Conservation (phyloP, 2,888 invertebrate genomes). For the Sarcophaga carnaria region DNA sequence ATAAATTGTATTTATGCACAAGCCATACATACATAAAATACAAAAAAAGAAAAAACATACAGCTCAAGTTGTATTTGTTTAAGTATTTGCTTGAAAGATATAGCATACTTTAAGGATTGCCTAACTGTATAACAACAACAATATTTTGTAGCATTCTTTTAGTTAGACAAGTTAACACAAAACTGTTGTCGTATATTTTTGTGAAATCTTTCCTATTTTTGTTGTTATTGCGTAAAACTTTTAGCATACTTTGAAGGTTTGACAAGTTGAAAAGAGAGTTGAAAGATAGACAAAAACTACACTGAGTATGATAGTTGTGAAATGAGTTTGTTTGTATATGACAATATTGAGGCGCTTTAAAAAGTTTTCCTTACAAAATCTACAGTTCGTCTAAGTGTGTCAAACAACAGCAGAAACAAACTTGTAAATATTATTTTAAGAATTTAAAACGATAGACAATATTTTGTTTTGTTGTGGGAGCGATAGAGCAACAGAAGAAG, state of each 20-base stretch:
- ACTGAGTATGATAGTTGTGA: neutral
- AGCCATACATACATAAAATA: neutral
- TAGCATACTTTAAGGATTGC: slow-evolving; percentile 8
- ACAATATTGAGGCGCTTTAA: neutral
- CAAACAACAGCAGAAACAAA: slow-evolving; percentile 14
- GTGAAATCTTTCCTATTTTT: neutral
- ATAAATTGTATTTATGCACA: neutral
- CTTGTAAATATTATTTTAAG: slow-evolving; percentile 36
- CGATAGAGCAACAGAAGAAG: neutral
- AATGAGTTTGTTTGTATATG: slow-evolving; percentile 4
- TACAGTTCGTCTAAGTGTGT: neutral
- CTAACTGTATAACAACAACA: neutral
- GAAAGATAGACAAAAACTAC: neutral
- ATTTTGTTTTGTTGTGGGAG: neutral
- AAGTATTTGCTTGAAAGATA: slow-evolving; percentile 4
- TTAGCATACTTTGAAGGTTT: slow-evolving; percentile 25
- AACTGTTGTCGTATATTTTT: neutral
- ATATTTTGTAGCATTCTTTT: slow-evolving; percentile 32
- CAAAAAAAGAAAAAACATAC: neutral
- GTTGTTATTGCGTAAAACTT: slow-evolving; percentile 35
- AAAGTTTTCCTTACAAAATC: neutral
- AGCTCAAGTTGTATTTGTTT: slow-evolving; percentile 13
- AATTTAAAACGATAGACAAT: slow-evolving; percentile 30
- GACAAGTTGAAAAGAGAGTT: neutral
- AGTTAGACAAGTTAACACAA: slow-evolving; percentile 1